Base-by-base conservation (phyloP, 2,888 invertebrate species). In the Microctonus hyperodae region DNA sequence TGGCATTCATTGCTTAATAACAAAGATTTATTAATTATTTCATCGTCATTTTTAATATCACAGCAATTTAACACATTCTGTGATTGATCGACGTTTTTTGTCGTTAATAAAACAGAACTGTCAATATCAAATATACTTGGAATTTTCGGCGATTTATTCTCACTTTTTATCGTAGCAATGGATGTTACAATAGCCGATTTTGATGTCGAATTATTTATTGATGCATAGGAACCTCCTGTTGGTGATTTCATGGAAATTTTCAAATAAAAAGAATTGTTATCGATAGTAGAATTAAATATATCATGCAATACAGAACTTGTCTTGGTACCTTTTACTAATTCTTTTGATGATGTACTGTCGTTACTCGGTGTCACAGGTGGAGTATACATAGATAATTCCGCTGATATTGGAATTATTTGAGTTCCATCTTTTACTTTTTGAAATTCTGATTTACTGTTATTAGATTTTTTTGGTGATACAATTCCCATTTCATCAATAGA, bases 361-460 rank as follows among this genome's bases (percentile, higher is more conserved):
- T 64, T 65, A 13, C 72, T 72, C 4, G 77, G 76, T 2, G 77
- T 76, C 28, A 75, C 75, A 1, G 77, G 76, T 5, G 76, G 77
- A 13, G 76, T 77, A 40, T 76, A 75, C 5, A 74, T 62, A 7
- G 73, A 70, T 5, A 77, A 63, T 44, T 77, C 75, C 3, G 69
- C 60, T 1, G 70, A 64, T 9, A 74, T 70, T 9, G 67, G 63
- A 20, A 71, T 68, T 0, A 6, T 57, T 4, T 67, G 64, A 2
- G 65, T 28, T 11, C 64, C 13, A 28, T 71, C 63, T 1, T 35
- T 48, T n/a, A 22, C 48, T 25, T 62, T 20, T 4, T 65, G 16
- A n/a, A n/a, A n/a, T 16, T 67, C 67, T 70, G 73, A 70, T 58
- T 13, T 59, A 50, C 62, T 58, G 33, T 60, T 11, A 6, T 60